phyloP scores from a whole-genome alignment of 2,113 vertebrate species.

The Salvator merianae region DNA sequence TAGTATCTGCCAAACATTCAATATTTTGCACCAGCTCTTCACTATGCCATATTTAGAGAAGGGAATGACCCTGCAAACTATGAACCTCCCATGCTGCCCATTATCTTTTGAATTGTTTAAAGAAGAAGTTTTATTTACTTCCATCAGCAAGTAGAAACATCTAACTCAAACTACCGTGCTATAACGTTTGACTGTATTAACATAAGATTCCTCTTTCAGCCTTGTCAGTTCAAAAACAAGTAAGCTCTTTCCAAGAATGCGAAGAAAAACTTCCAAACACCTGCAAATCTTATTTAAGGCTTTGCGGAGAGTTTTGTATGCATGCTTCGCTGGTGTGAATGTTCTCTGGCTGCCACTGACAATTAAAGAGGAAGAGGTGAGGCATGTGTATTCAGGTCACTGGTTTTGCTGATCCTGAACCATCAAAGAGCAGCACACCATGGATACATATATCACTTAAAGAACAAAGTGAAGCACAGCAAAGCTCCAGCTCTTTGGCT shows the following conservation, averaged over 20 bases:
- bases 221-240: conserved; percentile 27
- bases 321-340: conserved; percentile 40
- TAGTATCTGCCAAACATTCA: neutral
- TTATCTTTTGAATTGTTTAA: neutral
- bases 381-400: neutral
- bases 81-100: too few species aligned
- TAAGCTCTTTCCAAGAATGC: conserved; percentile 49
- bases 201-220: conserved; percentile 51
- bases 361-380: neutral
- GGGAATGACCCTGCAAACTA: too few species aligned
- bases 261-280: conserved; percentile 44
- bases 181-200: conserved; percentile 23
- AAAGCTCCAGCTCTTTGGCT: neutral
- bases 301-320: conserved; percentile 41
- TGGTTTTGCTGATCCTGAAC: neutral
- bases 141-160: rapidly evolving
- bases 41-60: neutral
- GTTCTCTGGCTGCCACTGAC: neutral
- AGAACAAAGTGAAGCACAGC: neutral
- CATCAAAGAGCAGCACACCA: neutral
- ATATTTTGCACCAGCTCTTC: neutral
- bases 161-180: conserved; percentile 1
- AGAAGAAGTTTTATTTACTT: neutral
- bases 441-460: neutral
- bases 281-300: conserved; percentile 49